Percentiles rank a stretch among this genome's conserved stretches.
phyloP scores from a whole-genome alignment of 2,888 invertebrate genomes.

The Nemotelus pantherinus region DNA sequence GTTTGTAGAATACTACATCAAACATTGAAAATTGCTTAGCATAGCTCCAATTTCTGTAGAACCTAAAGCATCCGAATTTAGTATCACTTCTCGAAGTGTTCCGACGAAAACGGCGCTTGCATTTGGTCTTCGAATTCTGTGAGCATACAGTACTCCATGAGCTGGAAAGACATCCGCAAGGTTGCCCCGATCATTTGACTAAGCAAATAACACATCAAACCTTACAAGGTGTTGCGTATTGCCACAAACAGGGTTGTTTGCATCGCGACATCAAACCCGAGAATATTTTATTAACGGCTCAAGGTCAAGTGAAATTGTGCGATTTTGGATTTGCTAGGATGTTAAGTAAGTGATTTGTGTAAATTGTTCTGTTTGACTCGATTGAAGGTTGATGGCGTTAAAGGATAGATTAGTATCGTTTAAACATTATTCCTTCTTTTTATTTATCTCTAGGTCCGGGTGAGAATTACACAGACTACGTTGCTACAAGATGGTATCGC shows the following conservation, averaged over 20 bases:
- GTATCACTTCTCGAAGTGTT: constrained; percentile 98
- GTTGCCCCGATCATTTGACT: constrained; percentile 89
- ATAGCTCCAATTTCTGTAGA: constrained; percentile 68
- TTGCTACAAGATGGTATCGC: constrained; percentile 98
- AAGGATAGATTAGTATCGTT: not conserved
- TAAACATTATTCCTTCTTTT: not conserved
- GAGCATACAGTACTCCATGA: constrained; percentile 97
- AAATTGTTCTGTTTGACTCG: not conserved
- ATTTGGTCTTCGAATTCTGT: constrained; percentile 98
- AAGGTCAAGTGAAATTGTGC: constrained; percentile 93
- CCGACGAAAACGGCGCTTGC: constrained; percentile 91
- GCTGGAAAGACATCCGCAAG: constrained; percentile 91
- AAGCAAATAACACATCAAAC: constrained; percentile 96
- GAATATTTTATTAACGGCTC: constrained; percentile 92
- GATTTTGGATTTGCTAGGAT: constrained; percentile 99
- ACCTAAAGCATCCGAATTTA: constrained; percentile 96
- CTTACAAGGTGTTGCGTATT: constrained; percentile 93
- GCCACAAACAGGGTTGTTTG: constrained; percentile 94
- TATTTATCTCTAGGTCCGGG: constrained; percentile 76
- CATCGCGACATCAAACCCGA: constrained; percentile 99
- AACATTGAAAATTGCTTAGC: too few species aligned
- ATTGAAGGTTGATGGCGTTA: too few species aligned
- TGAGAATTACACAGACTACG: constrained; percentile 99
- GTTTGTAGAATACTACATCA: constrained; percentile 64
- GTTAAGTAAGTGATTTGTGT: constrained; percentile 73